Evolutionary conservation across 2,797 vertebrate genomes (phyloP).

Genomic region (Corythornis leucogaster): DNA sequence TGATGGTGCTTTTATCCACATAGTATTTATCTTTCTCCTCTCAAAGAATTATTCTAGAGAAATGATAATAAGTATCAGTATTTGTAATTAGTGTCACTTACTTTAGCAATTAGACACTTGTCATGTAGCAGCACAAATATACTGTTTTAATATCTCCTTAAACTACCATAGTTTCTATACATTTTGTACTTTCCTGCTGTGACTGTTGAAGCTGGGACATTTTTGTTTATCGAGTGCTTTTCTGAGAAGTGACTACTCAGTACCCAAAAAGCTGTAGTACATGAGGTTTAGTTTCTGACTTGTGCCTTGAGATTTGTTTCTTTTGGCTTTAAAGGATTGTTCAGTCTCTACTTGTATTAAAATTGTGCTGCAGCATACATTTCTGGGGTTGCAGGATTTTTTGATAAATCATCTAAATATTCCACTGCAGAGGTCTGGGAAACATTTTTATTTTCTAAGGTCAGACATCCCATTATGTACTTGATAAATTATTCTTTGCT

Average conservation of each 20-base stretch:
- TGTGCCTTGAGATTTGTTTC: neutral
- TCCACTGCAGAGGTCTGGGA: neutral
- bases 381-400: neutral
- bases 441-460: neutral
- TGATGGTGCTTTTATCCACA: neutral
- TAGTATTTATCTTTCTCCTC: neutral
- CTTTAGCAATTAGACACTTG: neutral
- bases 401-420: neutral
- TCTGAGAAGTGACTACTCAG: neutral
- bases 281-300: neutral
- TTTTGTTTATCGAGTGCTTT: conserved; percentile 6
- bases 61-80: neutral
- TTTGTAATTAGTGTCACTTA: conserved; percentile 14
- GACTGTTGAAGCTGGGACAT: neutral
- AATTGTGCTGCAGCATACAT: neutral
- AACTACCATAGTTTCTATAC: neutral
- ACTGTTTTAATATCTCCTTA: neutral
- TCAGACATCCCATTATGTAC: neutral
- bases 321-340: neutral
- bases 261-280: neutral
- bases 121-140: neutral
- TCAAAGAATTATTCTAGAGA: neutral
- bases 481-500: neutral
- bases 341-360: neutral
- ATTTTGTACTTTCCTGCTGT: neutral